Base-by-base conservation (phyloP, 1,140 invertebrate species). In the Nasonia vitripennis region DNA sequence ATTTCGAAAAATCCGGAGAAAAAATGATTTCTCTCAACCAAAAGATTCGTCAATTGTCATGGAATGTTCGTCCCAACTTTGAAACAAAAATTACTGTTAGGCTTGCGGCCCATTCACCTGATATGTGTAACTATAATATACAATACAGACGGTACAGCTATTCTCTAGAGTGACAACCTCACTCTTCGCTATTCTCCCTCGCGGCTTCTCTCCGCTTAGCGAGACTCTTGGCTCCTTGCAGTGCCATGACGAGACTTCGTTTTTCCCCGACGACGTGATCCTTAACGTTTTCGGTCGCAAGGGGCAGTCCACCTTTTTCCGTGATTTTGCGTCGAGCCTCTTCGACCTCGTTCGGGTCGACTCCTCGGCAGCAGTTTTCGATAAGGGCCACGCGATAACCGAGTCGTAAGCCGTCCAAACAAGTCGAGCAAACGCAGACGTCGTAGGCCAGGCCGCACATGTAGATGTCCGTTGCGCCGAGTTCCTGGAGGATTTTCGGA, bases 361-460 rank as follows among this genome's bases (percentile, higher is more conserved):
- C 95, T 10, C 96, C 96, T 78, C 96, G 91, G 87, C 94, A 95
- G 87, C 96, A 96, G 89, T 97, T 96, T 62, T 97, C 95, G 11
- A 97, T 92, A 0, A 97, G 86, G 41, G 96, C 93, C 2, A 96
- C 95, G 34, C 96, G 92, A 90, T 96, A 97, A 4, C 96, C 96
- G 83, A 95, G 93, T 37, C 94, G 94, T 12, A 96, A 90, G 3
- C 95, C 94, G 91, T 97, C 94, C 0, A 93, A 89, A 20, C 95
- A 95, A 2, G 96, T 96, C 4, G 94, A 94, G 81, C 94, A 95
- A n/a, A 98, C 97, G 92, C 97, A 98, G 83, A 97, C 94, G 89
- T 98, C 97, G 88, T 96, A 96, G 0, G 97, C 96, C 10, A 98
- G 87, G 6, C 97, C 97, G 91, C 96, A 97, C 14, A 97, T 93